These are phyloP conservation scores for Actinopyga echinites DNA, from an alignment of 53 echinoderm and acorn worm genomes.

Conservation along the genomic window DNA sequence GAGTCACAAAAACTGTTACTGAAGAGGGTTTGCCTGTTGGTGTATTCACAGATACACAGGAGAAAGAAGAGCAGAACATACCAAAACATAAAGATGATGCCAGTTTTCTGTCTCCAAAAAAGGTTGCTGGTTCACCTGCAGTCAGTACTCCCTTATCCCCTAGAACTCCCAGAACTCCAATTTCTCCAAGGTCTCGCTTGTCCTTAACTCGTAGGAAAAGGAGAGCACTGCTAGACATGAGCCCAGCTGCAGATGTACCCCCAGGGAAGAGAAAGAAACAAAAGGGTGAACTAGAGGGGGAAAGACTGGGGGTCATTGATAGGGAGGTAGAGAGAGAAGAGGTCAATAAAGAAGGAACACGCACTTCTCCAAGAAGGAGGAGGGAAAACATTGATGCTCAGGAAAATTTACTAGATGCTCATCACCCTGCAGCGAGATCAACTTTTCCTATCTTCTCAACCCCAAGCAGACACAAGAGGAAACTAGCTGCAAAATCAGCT, in stretches of 20 bases:
- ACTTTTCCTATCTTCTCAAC: no score
- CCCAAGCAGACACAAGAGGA: no score
- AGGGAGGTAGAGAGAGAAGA: not conserved
- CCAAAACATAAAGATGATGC: no score
- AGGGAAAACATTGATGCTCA: not conserved
- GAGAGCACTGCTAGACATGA: slow-evolving; percentile 15
- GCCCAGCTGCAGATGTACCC: not conserved
- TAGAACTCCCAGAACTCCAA: not conserved
- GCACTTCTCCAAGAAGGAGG: slow-evolving; percentile 18
- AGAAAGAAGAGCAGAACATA: no score
- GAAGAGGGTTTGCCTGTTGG: slow-evolving; percentile 1
- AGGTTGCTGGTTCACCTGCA: no score
- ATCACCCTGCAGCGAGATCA: no score
- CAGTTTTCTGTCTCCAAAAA: no score
- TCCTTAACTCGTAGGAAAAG: slow-evolving; percentile 19
- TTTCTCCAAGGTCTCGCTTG: slow-evolving; percentile 29
- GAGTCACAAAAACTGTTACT: not conserved
- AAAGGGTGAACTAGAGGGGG: not conserved
- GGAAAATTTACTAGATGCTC: no score
- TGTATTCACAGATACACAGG: no score
- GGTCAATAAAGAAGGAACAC: not conserved
- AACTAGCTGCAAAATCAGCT: no score
- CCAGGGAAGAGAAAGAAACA: not conserved
- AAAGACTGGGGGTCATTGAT: slow-evolving; percentile 10
- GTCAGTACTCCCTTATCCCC: no score